A percentile compares a stretch with the other conserved stretches of the same genome.
Conservation (phyloP, 2,797 vertebrate genomes). For the Sylvilagus floridanus region DNA sequence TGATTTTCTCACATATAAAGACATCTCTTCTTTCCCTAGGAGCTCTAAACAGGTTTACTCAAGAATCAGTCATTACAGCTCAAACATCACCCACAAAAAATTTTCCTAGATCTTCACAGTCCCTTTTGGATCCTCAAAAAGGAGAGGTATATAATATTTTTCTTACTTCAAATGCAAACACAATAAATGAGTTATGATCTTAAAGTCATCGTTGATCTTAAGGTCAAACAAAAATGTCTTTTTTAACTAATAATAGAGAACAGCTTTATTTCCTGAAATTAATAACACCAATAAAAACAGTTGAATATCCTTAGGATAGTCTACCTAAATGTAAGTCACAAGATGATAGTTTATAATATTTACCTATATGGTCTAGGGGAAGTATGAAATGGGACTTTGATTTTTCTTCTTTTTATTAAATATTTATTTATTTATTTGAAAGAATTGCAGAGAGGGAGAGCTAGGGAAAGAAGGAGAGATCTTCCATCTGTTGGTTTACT, state of each 20-base stretch:
- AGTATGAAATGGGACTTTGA: no score
- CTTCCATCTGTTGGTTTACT: no score
- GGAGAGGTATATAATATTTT: conserved; percentile 51
- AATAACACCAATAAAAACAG: neutral
- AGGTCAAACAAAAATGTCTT: neutral
- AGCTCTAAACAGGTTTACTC: neutral
- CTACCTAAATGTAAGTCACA: neutral
- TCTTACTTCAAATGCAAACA: conserved; percentile 8
- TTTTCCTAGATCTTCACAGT: neutral
- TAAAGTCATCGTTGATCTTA: neutral
- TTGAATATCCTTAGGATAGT: neutral
- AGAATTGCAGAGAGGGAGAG: no score
- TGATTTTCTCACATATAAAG: conserved; percentile 10
- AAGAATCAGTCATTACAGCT: neutral
- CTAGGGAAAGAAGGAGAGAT: no score
- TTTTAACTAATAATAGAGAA: neutral
- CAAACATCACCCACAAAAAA: conserved; percentile 59
- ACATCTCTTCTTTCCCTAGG: conserved; percentile 41
- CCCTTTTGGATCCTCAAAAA: neutral
- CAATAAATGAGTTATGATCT: neutral
- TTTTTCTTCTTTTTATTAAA: no score
- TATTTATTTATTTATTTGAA: no score
- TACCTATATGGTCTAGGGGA: neutral
- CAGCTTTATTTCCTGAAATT: neutral
- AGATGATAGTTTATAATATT: neutral